Evolutionary conservation across 2,797 vertebrate genomes (phyloP).

Genomic region (Falco biarmicus): DNA sequence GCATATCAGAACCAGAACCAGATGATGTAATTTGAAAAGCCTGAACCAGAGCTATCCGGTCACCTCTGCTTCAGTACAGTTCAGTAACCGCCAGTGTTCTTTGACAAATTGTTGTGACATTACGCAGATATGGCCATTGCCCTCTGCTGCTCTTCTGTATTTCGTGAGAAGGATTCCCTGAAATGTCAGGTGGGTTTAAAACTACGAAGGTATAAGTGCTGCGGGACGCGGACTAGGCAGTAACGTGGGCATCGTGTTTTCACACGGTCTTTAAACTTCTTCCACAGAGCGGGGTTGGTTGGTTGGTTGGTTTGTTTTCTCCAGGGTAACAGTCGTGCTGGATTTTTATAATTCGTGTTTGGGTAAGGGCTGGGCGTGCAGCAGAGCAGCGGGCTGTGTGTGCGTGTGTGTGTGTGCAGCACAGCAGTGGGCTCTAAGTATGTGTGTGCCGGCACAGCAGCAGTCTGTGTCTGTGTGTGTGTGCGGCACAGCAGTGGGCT

Average conservation of each 20-base stretch:
- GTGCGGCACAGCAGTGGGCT: neutral
- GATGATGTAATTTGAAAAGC: neutral
- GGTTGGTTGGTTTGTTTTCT: neutral
- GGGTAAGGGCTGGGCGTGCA: rapidly evolving
- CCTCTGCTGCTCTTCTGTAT: neutral
- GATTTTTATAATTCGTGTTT: rapidly evolving
- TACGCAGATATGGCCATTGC: neutral
- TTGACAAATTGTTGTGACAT: neutral
- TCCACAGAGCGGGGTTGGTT: rapidly evolving
- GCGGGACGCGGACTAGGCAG: neutral
- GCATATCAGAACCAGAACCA: neutral
- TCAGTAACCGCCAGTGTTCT: neutral
- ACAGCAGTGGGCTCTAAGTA: too few species aligned
- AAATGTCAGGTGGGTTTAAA: neutral
- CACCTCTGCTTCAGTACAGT: neutral
- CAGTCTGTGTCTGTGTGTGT: too few species aligned
- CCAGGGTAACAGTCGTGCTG: rapidly evolving
- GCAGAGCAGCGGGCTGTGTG: neutral
- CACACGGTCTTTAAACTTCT: neutral
- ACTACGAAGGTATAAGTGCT: neutral
- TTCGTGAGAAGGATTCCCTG: neutral
- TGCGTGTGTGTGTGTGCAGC: too few species aligned
- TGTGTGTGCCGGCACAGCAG: too few species aligned
- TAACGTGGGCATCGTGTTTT: rapidly evolving
- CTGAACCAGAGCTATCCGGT: neutral